These are phyloP conservation scores for Platyrinchus mystaceus DNA, from an alignment of 2,797 vertebrate genomes.

Conservation along the genomic window DNA sequence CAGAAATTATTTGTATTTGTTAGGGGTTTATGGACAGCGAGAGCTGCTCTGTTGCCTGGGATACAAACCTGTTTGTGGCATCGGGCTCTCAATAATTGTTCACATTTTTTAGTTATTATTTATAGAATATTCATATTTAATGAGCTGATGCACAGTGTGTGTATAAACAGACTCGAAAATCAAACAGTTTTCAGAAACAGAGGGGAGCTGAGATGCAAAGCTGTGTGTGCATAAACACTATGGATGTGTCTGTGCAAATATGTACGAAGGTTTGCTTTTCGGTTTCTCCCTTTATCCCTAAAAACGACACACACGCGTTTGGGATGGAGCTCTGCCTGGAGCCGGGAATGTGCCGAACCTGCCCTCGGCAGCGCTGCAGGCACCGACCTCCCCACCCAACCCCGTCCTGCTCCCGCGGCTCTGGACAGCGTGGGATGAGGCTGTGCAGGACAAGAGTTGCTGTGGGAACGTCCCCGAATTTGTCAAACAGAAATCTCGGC, in stretches of 20 bases:
- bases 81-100: background rate
- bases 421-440: accelerated
- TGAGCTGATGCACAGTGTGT: background rate
- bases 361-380: background rate
- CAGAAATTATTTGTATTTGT: background rate
- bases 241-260: background rate
- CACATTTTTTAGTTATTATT: conserved; percentile 42
- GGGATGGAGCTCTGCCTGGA: background rate
- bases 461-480: accelerated
- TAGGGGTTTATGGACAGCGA: background rate
- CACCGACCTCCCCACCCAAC: accelerated
- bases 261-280: background rate
- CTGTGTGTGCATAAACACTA: background rate
- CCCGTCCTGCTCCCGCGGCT: background rate
- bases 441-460: accelerated
- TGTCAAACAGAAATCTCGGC: background rate
- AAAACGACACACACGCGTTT: accelerated
- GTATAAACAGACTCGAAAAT: background rate
- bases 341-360: accelerated
- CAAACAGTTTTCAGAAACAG: background rate
- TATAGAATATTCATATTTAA: conserved; percentile 47
- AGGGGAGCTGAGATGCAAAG: background rate
- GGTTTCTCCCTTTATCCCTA: background rate
- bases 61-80: conserved; percentile 5
- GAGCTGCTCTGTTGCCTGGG: background rate